phyloP scores from a whole-genome alignment of 2,888 invertebrate genomes.

The Cerceris ruficornis region DNA sequence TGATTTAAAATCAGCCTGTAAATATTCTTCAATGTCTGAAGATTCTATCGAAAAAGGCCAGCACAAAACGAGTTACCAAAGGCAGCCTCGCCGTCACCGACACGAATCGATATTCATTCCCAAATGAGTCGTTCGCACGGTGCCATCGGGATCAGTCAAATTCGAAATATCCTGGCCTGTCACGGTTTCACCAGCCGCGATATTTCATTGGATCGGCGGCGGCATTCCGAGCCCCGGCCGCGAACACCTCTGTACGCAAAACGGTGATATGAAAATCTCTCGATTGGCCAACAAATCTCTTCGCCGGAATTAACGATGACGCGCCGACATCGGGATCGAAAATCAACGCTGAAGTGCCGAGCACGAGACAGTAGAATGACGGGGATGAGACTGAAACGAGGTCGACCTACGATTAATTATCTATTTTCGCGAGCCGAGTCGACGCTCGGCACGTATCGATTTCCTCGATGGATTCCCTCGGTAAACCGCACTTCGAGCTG shows the following conservation, averaged over 20 bases:
- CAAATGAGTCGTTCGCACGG: not conserved
- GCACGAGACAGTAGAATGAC: constrained; percentile 28
- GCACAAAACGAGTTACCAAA: too few species aligned
- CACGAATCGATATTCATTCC: constrained; percentile 1
- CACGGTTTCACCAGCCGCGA: not conserved
- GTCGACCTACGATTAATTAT: constrained; percentile 58
- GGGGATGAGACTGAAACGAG: constrained; percentile 39
- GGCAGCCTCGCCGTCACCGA: not conserved
- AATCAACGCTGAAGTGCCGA: constrained; percentile 34
- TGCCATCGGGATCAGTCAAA: constrained; percentile 2
- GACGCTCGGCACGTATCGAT: constrained; percentile 45
- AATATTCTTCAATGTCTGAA: too few species aligned
- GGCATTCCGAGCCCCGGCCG: not conserved
- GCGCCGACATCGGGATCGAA: constrained; percentile 29
- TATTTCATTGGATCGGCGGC: constrained; percentile 10
- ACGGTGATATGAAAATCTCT: constrained; percentile 19
- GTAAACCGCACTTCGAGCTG: constrained; percentile 14
- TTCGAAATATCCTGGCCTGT: not conserved
- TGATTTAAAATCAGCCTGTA: too few species aligned
- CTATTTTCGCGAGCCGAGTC: constrained; percentile 32
- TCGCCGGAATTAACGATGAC: constrained; percentile 43
- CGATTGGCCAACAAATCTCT: constrained; percentile 37
- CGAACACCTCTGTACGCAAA: not conserved
- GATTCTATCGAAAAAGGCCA: too few species aligned
- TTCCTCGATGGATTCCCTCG: constrained; percentile 11